phyloP scores from a whole-genome alignment of 2,797 vertebrate genomes.

The Chaetodon trifasciatus region DNA sequence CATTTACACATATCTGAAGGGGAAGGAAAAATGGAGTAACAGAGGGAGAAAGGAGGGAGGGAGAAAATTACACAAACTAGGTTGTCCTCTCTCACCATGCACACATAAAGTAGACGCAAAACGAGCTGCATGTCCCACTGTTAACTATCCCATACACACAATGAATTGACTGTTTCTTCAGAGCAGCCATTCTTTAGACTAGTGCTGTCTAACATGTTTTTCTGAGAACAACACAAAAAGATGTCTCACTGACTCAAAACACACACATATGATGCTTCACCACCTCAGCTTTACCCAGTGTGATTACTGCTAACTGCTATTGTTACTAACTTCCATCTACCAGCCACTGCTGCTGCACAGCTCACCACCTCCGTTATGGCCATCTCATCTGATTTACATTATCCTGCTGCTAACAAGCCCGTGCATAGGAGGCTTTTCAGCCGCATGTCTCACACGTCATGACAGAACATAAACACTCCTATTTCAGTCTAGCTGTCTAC shows the following conservation, averaged over 20 bases:
- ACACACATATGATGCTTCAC: not conserved
- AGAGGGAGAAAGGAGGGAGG: constrained; percentile 25
- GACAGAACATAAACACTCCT: not conserved
- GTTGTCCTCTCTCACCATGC: constrained; percentile 28
- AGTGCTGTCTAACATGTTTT: constrained; percentile 12
- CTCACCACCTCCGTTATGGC: constrained; percentile 3
- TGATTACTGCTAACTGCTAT: constrained; percentile 13
- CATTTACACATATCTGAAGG: constrained; percentile 54
- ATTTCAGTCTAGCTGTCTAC: not conserved
- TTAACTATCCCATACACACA: constrained; percentile 43
- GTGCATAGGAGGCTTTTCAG: not conserved
- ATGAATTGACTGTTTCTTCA: constrained; percentile 43
- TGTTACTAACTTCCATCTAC: constrained; percentile 14
- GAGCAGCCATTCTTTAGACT: constrained; percentile 15
- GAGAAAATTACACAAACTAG: constrained; percentile 31
- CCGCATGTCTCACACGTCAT: not conserved
- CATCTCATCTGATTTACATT: constrained; percentile 16
- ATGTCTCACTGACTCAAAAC: not conserved
- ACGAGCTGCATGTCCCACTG: constrained; percentile 24
- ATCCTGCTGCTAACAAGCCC: constrained; percentile 4
- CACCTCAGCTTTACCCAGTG: constrained; percentile 11
- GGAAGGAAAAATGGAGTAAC: constrained; percentile 3
- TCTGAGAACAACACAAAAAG: constrained; percentile 5
- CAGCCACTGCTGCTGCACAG: not conserved
- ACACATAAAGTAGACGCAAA: constrained; percentile 39